Percentiles rank a stretch among this genome's conserved stretches.
These are phyloP conservation scores for Epinephelus awoara DNA, from an alignment of 2,797 vertebrate species.

Conservation along the genomic window DNA sequence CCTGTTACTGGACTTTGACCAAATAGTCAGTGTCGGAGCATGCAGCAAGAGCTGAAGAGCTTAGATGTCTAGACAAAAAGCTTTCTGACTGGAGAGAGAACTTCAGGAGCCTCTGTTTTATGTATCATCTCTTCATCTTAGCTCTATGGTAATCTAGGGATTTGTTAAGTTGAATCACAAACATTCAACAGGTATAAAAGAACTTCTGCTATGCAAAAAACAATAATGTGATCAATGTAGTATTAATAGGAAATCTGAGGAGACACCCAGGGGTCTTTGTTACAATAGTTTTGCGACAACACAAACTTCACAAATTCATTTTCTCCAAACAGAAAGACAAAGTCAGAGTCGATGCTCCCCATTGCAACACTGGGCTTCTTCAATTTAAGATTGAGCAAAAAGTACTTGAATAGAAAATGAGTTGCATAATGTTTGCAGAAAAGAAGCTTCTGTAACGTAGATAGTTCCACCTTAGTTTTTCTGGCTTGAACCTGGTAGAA, in stretches of 20 bases:
- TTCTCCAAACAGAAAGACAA: constrained; percentile 36
- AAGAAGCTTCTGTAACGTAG: constrained; percentile 32
- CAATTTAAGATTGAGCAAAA: constrained; percentile 28
- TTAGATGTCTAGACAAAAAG: constrained; percentile 26
- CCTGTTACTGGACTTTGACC: constrained; percentile 4
- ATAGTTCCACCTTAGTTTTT: constrained; percentile 55
- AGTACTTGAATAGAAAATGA: constrained; percentile 23
- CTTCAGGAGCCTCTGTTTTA: constrained; percentile 4
- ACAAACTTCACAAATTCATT: constrained; percentile 33
- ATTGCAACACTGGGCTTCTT: constrained; percentile 46
- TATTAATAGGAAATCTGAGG: constrained; percentile 18
- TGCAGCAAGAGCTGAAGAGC: constrained; percentile 13
- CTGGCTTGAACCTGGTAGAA: constrained; percentile 79
- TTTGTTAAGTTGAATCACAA: no score
- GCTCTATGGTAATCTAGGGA: no score
- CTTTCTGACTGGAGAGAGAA: constrained; percentile 26
- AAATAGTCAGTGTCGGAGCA: constrained; percentile 10
- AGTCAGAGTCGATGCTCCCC: constrained; percentile 55
- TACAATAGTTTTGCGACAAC: constrained; percentile 16
- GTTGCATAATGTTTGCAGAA: constrained; percentile 76
- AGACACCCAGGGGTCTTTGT: constrained; percentile 19
- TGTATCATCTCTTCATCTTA: no score
- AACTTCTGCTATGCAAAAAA: constrained; percentile 14
- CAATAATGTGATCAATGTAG: constrained; percentile 1
- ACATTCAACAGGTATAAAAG: not conserved